Percentiles rank a stretch among this genome's conserved stretches.
These are phyloP conservation scores for Catostomus latipinnis DNA, from an alignment of 2,797 vertebrate genomes.

Conservation along the genomic window DNA sequence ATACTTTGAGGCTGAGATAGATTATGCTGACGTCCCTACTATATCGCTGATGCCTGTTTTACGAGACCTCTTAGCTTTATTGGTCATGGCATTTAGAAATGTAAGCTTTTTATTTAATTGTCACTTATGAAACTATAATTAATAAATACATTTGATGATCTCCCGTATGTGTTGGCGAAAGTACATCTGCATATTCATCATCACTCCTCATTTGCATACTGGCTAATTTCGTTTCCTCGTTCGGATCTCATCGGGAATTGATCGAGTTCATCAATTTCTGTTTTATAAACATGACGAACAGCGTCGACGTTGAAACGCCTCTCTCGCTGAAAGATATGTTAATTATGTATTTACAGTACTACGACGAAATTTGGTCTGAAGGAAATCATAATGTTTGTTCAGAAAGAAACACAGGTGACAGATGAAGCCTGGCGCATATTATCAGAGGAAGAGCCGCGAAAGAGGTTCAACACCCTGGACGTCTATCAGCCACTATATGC, in stretches of 20 bases:
- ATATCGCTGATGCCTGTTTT: not conserved
- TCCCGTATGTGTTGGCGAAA: constrained; percentile 22
- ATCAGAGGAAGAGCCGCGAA: constrained; percentile 24
- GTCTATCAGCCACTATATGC: constrained; percentile 58
- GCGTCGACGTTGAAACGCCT: constrained; percentile 32
- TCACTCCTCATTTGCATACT: constrained; percentile 46
- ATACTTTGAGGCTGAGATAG: not conserved
- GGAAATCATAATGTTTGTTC: constrained; percentile 63
- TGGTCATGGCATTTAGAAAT: constrained; percentile 12
- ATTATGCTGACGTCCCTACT: not conserved
- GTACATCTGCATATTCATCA: constrained; percentile 6
- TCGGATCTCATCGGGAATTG: not conserved
- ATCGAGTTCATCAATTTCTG: constrained; percentile 20
- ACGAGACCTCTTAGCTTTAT: constrained; percentile 2
- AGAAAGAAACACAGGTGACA: constrained; percentile 61
- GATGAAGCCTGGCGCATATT: constrained; percentile 62
- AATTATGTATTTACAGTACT: constrained; percentile 66
- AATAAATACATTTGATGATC: not conserved
- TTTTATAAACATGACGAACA: constrained; percentile 63
- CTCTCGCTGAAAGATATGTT: constrained; percentile 57
- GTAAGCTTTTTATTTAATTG: not conserved
- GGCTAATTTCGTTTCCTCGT: constrained; percentile 67
- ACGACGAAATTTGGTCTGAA: constrained; percentile 48
- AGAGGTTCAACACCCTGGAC: constrained; percentile 60
- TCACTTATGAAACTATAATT: not conserved